Evolutionary conservation across 1,140 invertebrate species (phyloP).

Genomic region (Thaumatotibia leucotreta): DNA sequence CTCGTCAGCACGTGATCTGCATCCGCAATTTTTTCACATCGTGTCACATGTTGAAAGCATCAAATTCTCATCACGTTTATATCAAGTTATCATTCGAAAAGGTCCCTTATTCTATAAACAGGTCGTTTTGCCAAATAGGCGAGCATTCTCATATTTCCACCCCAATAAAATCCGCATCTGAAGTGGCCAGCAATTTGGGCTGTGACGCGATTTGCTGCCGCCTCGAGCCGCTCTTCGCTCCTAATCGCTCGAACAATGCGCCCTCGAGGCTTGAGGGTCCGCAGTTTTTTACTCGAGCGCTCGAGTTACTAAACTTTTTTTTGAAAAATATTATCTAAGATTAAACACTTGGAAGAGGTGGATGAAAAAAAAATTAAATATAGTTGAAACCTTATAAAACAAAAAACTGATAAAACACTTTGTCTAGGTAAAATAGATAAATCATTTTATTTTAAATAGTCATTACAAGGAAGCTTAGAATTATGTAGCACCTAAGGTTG

Average conservation of each 20-base stretch:
- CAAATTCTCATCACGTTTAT: too few species aligned
- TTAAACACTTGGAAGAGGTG: not conserved
- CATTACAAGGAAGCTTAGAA: too few species aligned
- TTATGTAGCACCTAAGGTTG: too few species aligned
- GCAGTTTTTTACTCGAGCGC: not conserved
- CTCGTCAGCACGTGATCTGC: too few species aligned
- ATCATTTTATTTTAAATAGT: too few species aligned
- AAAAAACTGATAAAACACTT: too few species aligned
- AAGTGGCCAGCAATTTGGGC: slow-evolving; percentile 62
- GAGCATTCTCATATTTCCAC: not conserved
- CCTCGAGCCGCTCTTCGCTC: slow-evolving; percentile 78
- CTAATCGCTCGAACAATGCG: slow-evolving; percentile 54
- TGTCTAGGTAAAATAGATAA: too few species aligned
- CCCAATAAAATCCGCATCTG: not conserved
- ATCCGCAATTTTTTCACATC: too few species aligned
- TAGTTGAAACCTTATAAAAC: too few species aligned
- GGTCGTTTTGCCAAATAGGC: not conserved
- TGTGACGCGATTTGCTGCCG: slow-evolving; percentile 80
- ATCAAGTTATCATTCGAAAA: too few species aligned
- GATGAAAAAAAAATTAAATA: not conserved
- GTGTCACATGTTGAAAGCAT: too few species aligned
- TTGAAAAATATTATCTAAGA: not conserved
- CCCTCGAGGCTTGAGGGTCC: not conserved
- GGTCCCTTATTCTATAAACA: not conserved
- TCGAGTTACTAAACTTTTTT: not conserved